Evolutionary conservation across 1,140 invertebrate genomes (phyloP).

Genomic region (Sycophila sp.): DNA sequence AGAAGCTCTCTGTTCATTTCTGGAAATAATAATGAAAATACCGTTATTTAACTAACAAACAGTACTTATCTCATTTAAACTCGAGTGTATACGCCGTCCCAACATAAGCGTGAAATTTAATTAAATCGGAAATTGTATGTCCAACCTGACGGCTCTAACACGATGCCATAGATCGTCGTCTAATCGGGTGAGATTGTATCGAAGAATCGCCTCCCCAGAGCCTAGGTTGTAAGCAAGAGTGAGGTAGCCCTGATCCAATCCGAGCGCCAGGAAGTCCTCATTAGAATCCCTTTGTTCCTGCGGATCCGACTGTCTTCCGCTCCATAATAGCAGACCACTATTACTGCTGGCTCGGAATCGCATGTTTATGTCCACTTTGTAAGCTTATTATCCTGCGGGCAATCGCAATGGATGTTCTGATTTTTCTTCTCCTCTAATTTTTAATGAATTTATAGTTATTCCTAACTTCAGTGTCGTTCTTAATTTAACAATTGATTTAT

Average conservation of each 20-base stretch:
- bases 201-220: constrained; percentile 80
- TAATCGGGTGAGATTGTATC: constrained; percentile 86
- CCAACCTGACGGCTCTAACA: constrained; percentile 84
- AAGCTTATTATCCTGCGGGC: constrained; percentile 76
- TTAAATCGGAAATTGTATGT: no score
- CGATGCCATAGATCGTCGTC: constrained; percentile 94
- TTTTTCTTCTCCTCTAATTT: no score
- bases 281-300: constrained; percentile 68
- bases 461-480: no score
- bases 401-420: no score
- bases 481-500: not conserved
- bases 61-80: no score
- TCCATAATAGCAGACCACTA: constrained; percentile 90
- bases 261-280: constrained; percentile 85
- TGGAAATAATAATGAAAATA: no score
- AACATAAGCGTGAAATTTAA: no score
- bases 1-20: constrained; percentile 85
- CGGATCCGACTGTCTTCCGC: constrained; percentile 75
- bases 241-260: constrained; percentile 80
- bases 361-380: constrained; percentile 84
- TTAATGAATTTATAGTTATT: no score
- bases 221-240: constrained; percentile 80
- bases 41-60: no score
- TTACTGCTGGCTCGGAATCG: constrained; percentile 74
- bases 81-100: no score